Conservation (phyloP, 2,113 vertebrate genomes). For the Podarcis muralis region DNA sequence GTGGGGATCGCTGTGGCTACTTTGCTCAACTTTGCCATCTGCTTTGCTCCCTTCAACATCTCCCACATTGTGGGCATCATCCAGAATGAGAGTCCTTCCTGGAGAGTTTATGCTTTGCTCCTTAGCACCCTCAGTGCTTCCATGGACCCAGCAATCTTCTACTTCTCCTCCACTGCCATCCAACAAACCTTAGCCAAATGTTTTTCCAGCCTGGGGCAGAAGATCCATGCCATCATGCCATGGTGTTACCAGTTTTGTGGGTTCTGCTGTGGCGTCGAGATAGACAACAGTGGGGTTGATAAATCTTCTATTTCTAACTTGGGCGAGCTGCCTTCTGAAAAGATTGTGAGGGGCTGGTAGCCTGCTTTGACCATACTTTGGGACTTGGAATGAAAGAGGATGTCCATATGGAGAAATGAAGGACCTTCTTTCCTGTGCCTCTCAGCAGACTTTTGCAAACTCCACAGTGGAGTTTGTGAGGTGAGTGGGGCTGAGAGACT, state of each 20-base stretch:
- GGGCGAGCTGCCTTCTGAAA: background rate
- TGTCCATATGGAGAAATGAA: background rate
- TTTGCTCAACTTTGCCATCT: constrained; percentile 70
- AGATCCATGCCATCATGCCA: background rate
- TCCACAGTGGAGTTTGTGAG: background rate
- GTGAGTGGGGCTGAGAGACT: too few species aligned
- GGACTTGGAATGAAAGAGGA: background rate
- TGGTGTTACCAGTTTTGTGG: background rate
- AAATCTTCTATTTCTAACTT: background rate
- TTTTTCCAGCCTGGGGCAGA: background rate
- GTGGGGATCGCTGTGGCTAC: constrained; percentile 67
- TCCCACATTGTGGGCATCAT: constrained; percentile 85
- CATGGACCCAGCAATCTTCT: constrained; percentile 89
- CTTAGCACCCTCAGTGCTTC: constrained; percentile 86
- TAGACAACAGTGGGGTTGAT: background rate
- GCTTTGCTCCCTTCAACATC: constrained; percentile 86
- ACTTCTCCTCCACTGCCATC: constrained; percentile 83
- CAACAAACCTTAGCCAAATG: constrained; percentile 63
- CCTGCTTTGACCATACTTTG: background rate
- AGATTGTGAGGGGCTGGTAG: background rate
- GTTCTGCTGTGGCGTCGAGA: background rate
- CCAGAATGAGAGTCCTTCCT: constrained; percentile 66
- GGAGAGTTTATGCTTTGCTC: constrained; percentile 81
- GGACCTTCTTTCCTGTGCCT: background rate
- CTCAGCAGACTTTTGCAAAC: background rate